A percentile compares a stretch with the other conserved stretches of the same genome.
phyloP scores from a whole-genome alignment of 2,888 invertebrate species.

The Tetragonula carbonaria region DNA sequence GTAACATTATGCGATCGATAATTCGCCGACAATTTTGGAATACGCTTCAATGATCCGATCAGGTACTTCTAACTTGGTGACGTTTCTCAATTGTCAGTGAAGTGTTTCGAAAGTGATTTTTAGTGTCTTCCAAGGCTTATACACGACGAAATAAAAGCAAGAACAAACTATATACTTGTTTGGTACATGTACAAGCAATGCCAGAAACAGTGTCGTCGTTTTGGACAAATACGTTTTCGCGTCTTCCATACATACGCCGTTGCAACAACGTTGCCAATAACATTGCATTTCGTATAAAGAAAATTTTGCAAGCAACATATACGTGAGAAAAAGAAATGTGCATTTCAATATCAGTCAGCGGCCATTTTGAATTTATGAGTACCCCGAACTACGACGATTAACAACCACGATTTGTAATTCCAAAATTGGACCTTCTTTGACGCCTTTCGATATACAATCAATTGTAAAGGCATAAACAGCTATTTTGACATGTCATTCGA shows the following conservation, averaged over 20 bases:
- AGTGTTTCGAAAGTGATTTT: conserved; percentile 49
- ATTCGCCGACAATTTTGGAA: conserved; percentile 62
- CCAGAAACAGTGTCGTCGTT: conserved; percentile 38
- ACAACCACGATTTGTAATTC: conserved; percentile 60
- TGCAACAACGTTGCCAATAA: conserved; percentile 16
- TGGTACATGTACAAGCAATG: conserved; percentile 55
- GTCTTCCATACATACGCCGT: conserved; percentile 49
- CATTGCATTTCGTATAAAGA: conserved; percentile 47
- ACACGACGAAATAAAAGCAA: conserved; percentile 36
- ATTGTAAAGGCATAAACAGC: neutral
- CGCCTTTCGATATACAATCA: neutral
- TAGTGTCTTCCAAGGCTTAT: conserved; percentile 46
- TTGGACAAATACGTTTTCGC: conserved; percentile 50
- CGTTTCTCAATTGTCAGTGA: conserved; percentile 40
- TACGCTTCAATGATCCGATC: conserved; percentile 49
- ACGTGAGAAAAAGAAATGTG: conserved; percentile 55
- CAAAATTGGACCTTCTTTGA: conserved; percentile 60
- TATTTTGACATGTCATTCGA: conserved; percentile 24
- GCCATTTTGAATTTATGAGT: conserved; percentile 76
- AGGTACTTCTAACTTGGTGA: conserved; percentile 20
- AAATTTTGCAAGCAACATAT: conserved; percentile 57
- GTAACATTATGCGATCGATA: conserved; percentile 69
- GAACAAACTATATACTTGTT: conserved; percentile 38
- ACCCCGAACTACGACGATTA: conserved; percentile 64
- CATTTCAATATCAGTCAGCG: conserved; percentile 59